Base-by-base conservation (phyloP, 2,113 vertebrate genomes). In the Oreochromis tanganicae region DNA sequence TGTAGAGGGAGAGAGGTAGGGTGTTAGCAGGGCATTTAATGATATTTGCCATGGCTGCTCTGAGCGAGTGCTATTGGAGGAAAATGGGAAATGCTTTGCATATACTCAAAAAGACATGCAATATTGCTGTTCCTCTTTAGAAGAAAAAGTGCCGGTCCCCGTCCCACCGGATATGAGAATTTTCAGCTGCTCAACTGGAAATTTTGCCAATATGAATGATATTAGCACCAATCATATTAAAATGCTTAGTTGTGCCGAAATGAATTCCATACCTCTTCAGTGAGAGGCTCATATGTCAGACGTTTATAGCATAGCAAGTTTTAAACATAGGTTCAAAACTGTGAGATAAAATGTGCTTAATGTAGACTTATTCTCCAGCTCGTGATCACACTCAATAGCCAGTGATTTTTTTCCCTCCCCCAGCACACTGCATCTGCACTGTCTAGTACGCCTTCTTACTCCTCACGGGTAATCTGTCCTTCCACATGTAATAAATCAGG, bases 11-110 rank as follows among this genome's bases (percentile, higher is more conserved):
- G 29, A 12, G n/a, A 68, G 34, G 63, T 38, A n/a, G 87, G 54
- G 89, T 90, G 92, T 93, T 93, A 92, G 92, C 89, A 56, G 88
- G 89, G 87, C 94, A 91, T 95, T 96, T 95, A 93, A 95, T 95
- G 91, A 95, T 93, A 95, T 96, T 95, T 92, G 88, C 93, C 87
- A 92, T 29, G 85, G 92, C 80, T 87, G 88, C 88, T 88, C 86
- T 89, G 89, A 92, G 83, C 66, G 91, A 92, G 93, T 75, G 89
- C 90, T 90, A 87, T 92, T 88, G 88, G 83, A 90, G 81, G 85
- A 87, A 95, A 94, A 94, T 87, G 87, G 91, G 82, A 87, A 85
- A 88, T 50, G 84, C 89, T 95, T 95, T 96, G 95, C 95, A 95
- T 95, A 93, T 92, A 94, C 90, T 95, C 88, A 92, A 92, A 52